Evolutionary conservation across 2,888 invertebrate species (phyloP).

Genomic region (Geotrupes spiniger): DNA sequence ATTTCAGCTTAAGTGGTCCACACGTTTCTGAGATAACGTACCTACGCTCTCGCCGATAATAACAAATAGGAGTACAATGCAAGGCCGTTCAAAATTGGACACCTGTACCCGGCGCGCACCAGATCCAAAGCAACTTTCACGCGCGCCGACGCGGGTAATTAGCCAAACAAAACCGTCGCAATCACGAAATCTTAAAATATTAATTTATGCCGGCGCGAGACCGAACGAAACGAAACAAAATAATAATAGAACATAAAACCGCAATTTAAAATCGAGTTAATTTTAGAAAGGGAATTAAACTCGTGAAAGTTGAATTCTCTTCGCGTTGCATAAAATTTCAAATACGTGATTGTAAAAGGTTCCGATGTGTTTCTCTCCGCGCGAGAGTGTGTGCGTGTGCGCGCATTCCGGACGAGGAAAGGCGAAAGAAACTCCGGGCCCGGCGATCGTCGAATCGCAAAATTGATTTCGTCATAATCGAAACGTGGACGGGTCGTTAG

Average conservation of each 20-base stretch:
- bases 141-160: neutral
- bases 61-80: too few species aligned
- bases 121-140: neutral
- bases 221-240: neutral
- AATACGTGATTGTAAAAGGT: neutral
- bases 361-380: too few species aligned
- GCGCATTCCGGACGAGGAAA: neutral
- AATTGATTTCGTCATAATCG: neutral
- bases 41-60: too few species aligned
- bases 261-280: neutral
- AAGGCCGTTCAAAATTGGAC: too few species aligned
- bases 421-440: constrained; percentile 6
- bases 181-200: neutral
- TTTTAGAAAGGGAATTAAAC: constrained; percentile 12
- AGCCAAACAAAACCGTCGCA: neutral
- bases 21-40: too few species aligned
- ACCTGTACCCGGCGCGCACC: neutral
- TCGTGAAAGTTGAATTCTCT: constrained; percentile 12
- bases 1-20: too few species aligned
- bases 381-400: too few species aligned
- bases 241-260: neutral
- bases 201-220: constrained; percentile 1
- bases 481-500: too few species aligned
- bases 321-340: constrained; percentile 6
- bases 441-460: neutral